Percentiles rank a stretch among this genome's conserved stretches.
These are phyloP conservation scores for Ancistrus triradiatus DNA, from an alignment of 2,113 vertebrate species.

Conservation along the genomic window DNA sequence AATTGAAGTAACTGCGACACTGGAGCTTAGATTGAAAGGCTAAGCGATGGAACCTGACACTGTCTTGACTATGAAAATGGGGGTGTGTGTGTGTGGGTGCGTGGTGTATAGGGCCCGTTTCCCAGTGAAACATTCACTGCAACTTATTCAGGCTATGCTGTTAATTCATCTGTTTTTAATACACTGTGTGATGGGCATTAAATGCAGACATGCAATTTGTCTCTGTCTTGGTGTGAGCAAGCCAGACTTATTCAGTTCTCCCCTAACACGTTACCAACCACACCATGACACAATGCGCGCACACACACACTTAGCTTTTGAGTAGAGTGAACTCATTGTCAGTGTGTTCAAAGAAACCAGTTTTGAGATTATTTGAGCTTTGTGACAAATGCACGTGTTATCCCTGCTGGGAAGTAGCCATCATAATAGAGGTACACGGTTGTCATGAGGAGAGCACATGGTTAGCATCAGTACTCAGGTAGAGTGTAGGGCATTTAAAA, in stretches of 20 bases:
- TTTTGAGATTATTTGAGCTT: too few relatives aligned
- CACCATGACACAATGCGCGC: too few relatives aligned
- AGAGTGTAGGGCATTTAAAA: too few relatives aligned
- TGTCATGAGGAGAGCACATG: too few relatives aligned
- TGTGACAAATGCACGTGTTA: too few relatives aligned
- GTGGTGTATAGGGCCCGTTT: neutral
- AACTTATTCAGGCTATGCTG: conserved; percentile 1
- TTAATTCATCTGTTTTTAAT: conserved; percentile 10
- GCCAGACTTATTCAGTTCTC: conserved; percentile 12
- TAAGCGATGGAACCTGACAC: conserved; percentile 18
- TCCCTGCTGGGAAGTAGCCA: too few relatives aligned
- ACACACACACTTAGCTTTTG: too few relatives aligned
- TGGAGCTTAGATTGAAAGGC: conserved; percentile 26
- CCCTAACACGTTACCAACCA: too few relatives aligned
- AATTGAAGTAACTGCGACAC: conserved; percentile 27
- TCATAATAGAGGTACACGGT: too few relatives aligned
- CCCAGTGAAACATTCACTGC: conserved; percentile 10
- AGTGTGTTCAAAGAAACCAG: too few relatives aligned
- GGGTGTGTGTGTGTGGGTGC: conserved; percentile 8
- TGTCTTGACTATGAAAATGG: conserved; percentile 22
- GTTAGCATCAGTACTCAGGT: too few relatives aligned
- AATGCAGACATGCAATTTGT: conserved; percentile 33
- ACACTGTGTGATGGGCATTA: conserved; percentile 10
- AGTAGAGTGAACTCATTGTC: too few relatives aligned
- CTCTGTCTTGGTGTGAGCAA: conserved; percentile 22